phyloP scores from a whole-genome alignment of 1,140 invertebrate species.

The Neotoxoptera formosana region DNA sequence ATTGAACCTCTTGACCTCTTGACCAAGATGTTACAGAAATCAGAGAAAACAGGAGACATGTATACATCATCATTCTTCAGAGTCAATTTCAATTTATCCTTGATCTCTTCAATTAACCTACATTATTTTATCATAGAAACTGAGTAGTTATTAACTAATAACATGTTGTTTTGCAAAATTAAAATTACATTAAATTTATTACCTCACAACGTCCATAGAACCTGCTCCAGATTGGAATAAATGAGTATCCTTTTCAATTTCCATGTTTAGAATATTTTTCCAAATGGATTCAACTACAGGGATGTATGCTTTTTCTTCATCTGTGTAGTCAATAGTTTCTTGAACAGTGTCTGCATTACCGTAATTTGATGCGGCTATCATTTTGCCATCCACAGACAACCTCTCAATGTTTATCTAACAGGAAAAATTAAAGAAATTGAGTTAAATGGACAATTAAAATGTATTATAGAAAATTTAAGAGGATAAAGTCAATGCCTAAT shows the following conservation, averaged over 20 bases:
- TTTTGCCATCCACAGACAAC: conserved; percentile 78
- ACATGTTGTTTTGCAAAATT: not conserved
- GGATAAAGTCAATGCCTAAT: not conserved
- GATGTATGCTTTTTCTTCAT: conserved; percentile 76
- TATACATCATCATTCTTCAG: conserved; percentile 92
- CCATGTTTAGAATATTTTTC: conserved; percentile 82
- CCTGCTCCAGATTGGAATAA: conserved; percentile 92
- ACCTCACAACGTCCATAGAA: conserved; percentile 94
- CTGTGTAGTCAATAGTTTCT: conserved; percentile 74
- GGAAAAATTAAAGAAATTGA: conserved; percentile 56
- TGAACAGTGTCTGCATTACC: conserved; percentile 71
- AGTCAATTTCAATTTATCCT: conserved; percentile 78
- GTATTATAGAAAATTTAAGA: not conserved
- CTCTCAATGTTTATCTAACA: conserved; percentile 74
- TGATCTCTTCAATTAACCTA: conserved; percentile 90
- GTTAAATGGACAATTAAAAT: conserved; percentile 13
- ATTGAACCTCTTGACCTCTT: conserved; percentile 72
- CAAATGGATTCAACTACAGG: conserved; percentile 76
- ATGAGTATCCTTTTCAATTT: conserved; percentile 82
- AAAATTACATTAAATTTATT: conserved; percentile 59
- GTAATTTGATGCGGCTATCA: conserved; percentile 84
- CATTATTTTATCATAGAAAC: conserved; percentile 57
- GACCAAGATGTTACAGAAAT: conserved; percentile 77
- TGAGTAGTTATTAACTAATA: not conserved
- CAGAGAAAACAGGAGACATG: conserved; percentile 87